Conservation (phyloP, 2,888 invertebrate species). For the Seira musarum region DNA sequence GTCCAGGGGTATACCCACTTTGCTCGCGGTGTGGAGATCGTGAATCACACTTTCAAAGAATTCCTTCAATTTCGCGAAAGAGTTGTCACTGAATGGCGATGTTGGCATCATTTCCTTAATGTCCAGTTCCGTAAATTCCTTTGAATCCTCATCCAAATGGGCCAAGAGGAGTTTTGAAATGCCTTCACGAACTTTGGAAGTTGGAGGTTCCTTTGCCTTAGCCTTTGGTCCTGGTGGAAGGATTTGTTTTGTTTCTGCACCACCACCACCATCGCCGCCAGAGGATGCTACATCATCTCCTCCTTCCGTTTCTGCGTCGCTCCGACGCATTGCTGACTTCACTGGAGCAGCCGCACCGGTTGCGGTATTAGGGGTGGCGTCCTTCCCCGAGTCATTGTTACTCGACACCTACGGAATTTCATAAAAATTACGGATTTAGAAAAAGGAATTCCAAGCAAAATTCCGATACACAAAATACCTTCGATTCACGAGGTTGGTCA, state of each 20-base stretch:
- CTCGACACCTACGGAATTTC: too few relatives aligned
- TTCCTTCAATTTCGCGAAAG: conserved; percentile 44
- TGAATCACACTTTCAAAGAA: conserved; percentile 45
- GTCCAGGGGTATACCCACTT: conserved; percentile 54
- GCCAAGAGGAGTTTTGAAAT: conserved; percentile 33
- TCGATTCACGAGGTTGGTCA: too few relatives aligned
- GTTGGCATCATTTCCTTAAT: conserved; percentile 53
- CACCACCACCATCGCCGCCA: too few relatives aligned
- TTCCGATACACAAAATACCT: too few relatives aligned
- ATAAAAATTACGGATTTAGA: too few relatives aligned
- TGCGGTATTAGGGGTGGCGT: too few relatives aligned
- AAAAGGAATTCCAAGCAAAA: too few relatives aligned
- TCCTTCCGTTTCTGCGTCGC: not conserved
- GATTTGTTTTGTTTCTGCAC: not conserved
- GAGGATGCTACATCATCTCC: not conserved
- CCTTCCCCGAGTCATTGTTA: too few relatives aligned
- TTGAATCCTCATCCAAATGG: conserved; percentile 43
- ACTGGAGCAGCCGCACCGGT: too few relatives aligned
- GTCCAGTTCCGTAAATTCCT: conserved; percentile 49
- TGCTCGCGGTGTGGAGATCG: conserved; percentile 49
- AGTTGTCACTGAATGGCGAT: conserved; percentile 50
- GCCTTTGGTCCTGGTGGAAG: not conserved
- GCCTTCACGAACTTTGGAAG: not conserved
- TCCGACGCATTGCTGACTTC: not conserved
- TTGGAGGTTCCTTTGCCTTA: not conserved